Evolutionary conservation across 2,113 vertebrate genomes (phyloP), one percentile per base, ranked within the genome.

Genomic region (Dipodomys merriami): DNA sequence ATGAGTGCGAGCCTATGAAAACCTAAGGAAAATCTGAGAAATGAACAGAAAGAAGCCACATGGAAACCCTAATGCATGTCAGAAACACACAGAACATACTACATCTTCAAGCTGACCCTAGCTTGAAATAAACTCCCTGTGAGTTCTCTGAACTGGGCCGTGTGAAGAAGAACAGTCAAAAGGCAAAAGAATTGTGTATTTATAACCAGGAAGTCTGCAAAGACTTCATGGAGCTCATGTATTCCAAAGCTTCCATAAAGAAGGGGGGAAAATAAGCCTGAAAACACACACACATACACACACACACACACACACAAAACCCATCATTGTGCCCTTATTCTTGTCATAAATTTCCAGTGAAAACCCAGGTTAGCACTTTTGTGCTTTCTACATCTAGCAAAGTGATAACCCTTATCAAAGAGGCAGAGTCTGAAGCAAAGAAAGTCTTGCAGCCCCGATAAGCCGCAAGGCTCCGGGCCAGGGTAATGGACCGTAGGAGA

Each of bases 391-490:
- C 94, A 7, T 92, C 89, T 94, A 79, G 39, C 62, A 90, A 95
- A 96, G 94, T 83, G 86, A 86, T 96, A 97, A 95, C 85, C 93
- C 93, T 96, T 98, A 97, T 96, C 96, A 95, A 88, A 97, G 90
- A 77, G 90, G 0, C 95, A 20, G 83, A 85, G 95, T 95, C 93
- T 96, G 91, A 97, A 96, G 97, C 94, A 96, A 95, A 96, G 96
- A 95, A 77, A 77, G 78, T 96, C 90, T 97, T 93, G 23, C 79
- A 96, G 73, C 64, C 94, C 44, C 0, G 86, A 97, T 97, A 97
- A 98, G 96, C 95, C 91, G 93, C 19, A 91, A 95, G 95, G 94
- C 95, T 3, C 78, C 69, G 91, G 96, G 96, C 77, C 13, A 53
- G 33, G 93, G 97, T 97, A 97, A 97, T 85, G 95, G 83, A 92